A percentile compares a stretch with the other conserved stretches of the same genome.
phyloP scores from a whole-genome alignment of 2,888 invertebrate species.

The Drosophila rubida region DNA sequence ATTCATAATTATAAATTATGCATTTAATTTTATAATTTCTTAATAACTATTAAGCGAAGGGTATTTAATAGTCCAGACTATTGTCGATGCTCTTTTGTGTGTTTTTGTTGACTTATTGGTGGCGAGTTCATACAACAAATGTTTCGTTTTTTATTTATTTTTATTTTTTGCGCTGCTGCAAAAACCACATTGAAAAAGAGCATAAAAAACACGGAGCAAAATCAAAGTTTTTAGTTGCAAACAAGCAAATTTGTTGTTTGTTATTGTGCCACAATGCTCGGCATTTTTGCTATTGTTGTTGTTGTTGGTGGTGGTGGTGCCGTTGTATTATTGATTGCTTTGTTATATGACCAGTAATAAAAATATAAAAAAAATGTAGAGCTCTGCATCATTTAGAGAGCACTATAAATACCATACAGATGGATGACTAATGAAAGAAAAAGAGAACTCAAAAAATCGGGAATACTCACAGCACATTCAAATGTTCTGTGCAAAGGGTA shows the following conservation, averaged over 20 bases:
- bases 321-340: conserved; percentile 69
- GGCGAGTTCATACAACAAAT: conserved; percentile 51
- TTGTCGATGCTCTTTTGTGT: not conserved
- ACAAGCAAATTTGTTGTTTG: conserved; percentile 71
- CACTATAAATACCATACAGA: conserved; percentile 16
- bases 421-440: conserved; percentile 52
- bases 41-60: not conserved
- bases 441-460: conserved; percentile 11
- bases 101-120: conserved; percentile 63
- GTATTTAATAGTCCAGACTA: conserved; percentile 29
- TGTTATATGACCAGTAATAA: conserved; percentile 61
- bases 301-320: conserved; percentile 56
- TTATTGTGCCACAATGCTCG: conserved; percentile 53
- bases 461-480: conserved; percentile 30
- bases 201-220: conserved; percentile 25
- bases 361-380: conserved; percentile 28
- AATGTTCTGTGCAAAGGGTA: conserved; percentile 57
- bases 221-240: conserved; percentile 69
- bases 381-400: conserved; percentile 36
- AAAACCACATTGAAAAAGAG: conserved; percentile 45
- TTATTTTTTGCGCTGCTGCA: conserved; percentile 25
- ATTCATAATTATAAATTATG: not conserved
- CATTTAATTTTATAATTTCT: not conserved
- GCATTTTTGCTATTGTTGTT: conserved; percentile 19
- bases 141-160: conserved; percentile 26